Percentiles rank a stretch among this genome's conserved stretches.
These are phyloP conservation scores for Teleiodes luculella DNA, from an alignment of 2,888 invertebrate genomes.

Conservation along the genomic window DNA sequence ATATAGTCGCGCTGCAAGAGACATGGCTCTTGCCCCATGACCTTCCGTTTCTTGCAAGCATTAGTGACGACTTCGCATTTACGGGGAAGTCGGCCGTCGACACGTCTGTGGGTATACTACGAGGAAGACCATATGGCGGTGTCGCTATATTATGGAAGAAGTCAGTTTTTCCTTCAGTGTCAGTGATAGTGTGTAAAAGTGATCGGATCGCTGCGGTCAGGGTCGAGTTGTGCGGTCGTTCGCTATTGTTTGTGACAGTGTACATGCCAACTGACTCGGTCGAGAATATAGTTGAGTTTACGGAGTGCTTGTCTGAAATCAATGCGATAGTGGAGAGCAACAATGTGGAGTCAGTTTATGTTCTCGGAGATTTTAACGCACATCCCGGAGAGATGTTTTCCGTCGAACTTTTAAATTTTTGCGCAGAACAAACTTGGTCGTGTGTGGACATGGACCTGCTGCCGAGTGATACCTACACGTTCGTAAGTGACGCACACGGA, in stretches of 20 bases:
- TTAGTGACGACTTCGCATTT: conserved; percentile 25
- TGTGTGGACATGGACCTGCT: conserved; percentile 19
- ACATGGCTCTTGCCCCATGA: no score
- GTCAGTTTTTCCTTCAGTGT: conserved; percentile 21
- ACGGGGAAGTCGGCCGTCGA: conserved; percentile 30
- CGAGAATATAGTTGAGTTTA: conserved; percentile 27
- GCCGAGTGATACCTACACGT: conserved; percentile 5
- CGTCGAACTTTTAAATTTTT: conserved; percentile 18
- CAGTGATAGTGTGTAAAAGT: conserved; percentile 24
- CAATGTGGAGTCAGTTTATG: neutral
- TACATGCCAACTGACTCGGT: conserved; percentile 29
- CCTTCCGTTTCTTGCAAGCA: no score
- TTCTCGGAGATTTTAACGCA: conserved; percentile 25
- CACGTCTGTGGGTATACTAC: conserved; percentile 23
- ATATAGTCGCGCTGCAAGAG: no score
- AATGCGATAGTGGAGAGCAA: neutral
- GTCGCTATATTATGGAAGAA: conserved; percentile 30
- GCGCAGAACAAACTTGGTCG: conserved; percentile 20
- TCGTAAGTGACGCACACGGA: conserved; percentile 10
- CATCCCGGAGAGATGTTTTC: conserved; percentile 22
- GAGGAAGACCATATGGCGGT: conserved; percentile 28
- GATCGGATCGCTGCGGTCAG: conserved; percentile 23
- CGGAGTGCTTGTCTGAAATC: conserved; percentile 4
- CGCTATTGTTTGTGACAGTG: conserved; percentile 23
- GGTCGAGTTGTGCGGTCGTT: conserved; percentile 9